Evolutionary conservation across 2,113 vertebrate species (phyloP).

Genomic region (Planiliza haematocheilus): DNA sequence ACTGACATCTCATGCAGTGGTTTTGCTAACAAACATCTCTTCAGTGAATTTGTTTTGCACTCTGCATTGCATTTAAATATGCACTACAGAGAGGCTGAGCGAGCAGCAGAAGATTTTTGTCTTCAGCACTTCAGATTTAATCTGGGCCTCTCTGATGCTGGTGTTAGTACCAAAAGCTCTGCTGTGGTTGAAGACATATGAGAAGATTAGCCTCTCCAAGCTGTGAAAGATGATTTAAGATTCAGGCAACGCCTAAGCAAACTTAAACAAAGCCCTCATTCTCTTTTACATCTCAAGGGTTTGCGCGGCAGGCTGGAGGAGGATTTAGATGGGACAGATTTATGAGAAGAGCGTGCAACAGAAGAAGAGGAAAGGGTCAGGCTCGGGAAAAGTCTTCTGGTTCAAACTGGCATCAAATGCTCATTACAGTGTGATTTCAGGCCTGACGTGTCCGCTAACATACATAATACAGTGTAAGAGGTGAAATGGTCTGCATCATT

Average conservation of each 20-base stretch:
- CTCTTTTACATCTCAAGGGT: conserved; percentile 43
- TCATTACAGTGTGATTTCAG: conserved; percentile 19
- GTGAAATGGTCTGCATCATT: background rate
- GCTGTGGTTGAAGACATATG: conserved; percentile 21
- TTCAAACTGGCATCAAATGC: conserved; percentile 16
- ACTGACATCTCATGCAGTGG: no score
- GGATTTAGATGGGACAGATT: conserved; percentile 65
- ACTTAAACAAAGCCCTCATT: conserved; percentile 73
- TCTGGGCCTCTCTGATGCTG: conserved; percentile 30
- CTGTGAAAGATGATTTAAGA: conserved; percentile 41
- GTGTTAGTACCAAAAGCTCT: conserved; percentile 19
- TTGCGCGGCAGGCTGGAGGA: conserved; percentile 47
- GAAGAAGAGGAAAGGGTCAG: conserved; percentile 8
- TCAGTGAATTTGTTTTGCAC: conserved; percentile 16
- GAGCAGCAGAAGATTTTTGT: conserved; percentile 14
- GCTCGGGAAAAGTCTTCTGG: conserved; percentile 33
- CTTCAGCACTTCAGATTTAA: conserved; percentile 32
- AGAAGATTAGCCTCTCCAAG: conserved; percentile 47
- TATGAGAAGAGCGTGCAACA: conserved; percentile 37
- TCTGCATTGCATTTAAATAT: background rate
- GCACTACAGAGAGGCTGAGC: background rate
- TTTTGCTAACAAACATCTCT: conserved; percentile 1
- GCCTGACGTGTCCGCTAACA: background rate
- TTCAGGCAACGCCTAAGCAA: conserved; percentile 40
- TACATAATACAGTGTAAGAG: background rate